Evolutionary conservation across 1,140 invertebrate genomes (phyloP).

Genomic region (Diorhabda sublineata): DNA sequence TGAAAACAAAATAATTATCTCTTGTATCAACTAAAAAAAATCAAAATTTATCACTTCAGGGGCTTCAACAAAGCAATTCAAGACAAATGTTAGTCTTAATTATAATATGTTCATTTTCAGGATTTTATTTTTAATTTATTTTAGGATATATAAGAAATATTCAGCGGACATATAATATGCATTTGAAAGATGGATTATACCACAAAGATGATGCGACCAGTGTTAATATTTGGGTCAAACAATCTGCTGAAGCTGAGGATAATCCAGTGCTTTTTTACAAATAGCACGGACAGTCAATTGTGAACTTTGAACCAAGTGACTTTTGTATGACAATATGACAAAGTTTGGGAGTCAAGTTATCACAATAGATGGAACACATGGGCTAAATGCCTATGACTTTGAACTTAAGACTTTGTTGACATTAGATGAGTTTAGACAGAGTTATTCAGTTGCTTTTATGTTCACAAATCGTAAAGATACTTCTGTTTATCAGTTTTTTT

Average conservation of each 20-base stretch:
- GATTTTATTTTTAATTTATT: slow-evolving; percentile 2
- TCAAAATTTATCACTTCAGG: neutral
- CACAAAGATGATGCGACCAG: slow-evolving; percentile 17
- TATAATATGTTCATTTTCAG: neutral
- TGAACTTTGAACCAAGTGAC: slow-evolving; percentile 15
- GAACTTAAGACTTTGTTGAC: slow-evolving; percentile 30
- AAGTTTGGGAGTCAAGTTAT: slow-evolving; percentile 28
- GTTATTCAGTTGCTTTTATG: slow-evolving; percentile 30
- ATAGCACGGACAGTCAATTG: slow-evolving; percentile 8
- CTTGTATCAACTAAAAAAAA: neutral
- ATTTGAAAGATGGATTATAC: neutral
- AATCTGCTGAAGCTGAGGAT: slow-evolving; percentile 11
- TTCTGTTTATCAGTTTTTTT: slow-evolving; percentile 20
- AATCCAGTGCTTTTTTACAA: slow-evolving; percentile 19
- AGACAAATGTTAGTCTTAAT: neutral
- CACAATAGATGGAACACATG: slow-evolving; percentile 31
- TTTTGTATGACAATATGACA: slow-evolving; percentile 31
- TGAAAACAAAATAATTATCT: neutral
- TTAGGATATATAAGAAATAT: slow-evolving; percentile 4
- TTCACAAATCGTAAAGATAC: slow-evolving; percentile 30
- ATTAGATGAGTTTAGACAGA: slow-evolving; percentile 29
- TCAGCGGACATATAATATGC: neutral
- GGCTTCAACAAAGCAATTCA: neutral
- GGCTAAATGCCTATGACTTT: slow-evolving; percentile 32
- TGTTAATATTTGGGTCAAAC: slow-evolving; percentile 18